phyloP scores from a whole-genome alignment of 1,140 invertebrate species.

The Drosophila punjabiensis region DNA sequence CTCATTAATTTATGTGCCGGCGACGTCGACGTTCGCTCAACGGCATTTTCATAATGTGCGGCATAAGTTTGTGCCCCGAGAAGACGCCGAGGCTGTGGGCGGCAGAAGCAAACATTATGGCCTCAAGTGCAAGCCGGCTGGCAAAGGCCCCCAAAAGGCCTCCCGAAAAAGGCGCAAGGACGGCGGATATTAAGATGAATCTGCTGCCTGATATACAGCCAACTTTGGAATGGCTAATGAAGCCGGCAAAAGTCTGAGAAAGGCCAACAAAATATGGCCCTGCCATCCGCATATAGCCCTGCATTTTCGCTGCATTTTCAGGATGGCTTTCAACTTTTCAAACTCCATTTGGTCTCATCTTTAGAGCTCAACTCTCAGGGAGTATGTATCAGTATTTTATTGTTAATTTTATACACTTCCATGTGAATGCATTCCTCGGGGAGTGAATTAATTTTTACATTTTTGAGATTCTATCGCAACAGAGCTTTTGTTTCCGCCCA shows the following conservation, averaged over 20 bases:
- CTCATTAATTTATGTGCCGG: constrained; percentile 77
- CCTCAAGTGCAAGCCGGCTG: constrained; percentile 16
- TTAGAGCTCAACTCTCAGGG: neutral
- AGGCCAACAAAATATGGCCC: constrained; percentile 15
- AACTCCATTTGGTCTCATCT: constrained; percentile 4
- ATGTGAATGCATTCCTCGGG: constrained; percentile 17
- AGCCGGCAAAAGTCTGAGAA: constrained; percentile 39
- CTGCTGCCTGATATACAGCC: constrained; percentile 57
- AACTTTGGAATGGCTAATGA: constrained; percentile 72
- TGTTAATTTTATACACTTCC: constrained; percentile 29
- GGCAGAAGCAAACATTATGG: constrained; percentile 47
- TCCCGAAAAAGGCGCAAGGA: constrained; percentile 18
- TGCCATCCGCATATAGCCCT: constrained; percentile 6
- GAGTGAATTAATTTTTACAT: constrained; percentile 45
- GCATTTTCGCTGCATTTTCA: constrained; percentile 6
- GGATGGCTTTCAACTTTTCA: constrained; percentile 6
- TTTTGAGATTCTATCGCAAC: constrained; percentile 18
- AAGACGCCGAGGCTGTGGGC: constrained; percentile 21
- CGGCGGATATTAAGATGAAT: constrained; percentile 62
- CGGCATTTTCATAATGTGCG: constrained; percentile 59
- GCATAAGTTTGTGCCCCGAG: constrained; percentile 68
- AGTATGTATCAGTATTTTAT: constrained; percentile 5
- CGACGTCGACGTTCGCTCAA: constrained; percentile 37
- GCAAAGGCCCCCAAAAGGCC: constrained; percentile 3
- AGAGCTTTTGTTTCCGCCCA: constrained; percentile 14